Evolutionary conservation across 1,140 invertebrate species (phyloP).

Genomic region (Drosophila pachea): DNA sequence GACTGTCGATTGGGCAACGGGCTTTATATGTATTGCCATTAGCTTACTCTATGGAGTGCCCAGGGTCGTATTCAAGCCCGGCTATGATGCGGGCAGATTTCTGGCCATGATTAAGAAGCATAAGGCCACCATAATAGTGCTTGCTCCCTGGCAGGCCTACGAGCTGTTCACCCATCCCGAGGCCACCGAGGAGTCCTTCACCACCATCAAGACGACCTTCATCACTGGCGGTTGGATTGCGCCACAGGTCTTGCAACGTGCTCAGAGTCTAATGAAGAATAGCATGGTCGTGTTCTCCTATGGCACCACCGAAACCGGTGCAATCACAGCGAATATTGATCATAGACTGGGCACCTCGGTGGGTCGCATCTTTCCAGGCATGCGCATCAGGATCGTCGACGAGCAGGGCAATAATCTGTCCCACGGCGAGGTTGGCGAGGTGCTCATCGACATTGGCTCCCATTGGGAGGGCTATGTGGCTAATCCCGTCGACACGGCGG

Average conservation of each 20-base stretch:
- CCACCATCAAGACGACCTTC: constrained; percentile 20
- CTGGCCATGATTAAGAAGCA: constrained; percentile 31
- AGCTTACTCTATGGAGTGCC: constrained; percentile 37
- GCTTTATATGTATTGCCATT: constrained; percentile 45
- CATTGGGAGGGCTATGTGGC: constrained; percentile 60
- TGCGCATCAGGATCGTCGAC: constrained; percentile 68
- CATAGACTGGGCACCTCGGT: constrained; percentile 37
- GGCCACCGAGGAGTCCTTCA: constrained; percentile 29
- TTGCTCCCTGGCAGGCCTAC: constrained; percentile 59
- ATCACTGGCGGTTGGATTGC: constrained; percentile 47
- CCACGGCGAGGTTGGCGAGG: constrained; percentile 52
- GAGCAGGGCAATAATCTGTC: constrained; percentile 52
- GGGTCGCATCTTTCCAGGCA: constrained; percentile 42
- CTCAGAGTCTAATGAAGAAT: constrained; percentile 34
- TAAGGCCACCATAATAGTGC: constrained; percentile 30
- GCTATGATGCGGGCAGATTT: constrained; percentile 28
- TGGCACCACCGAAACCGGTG: constrained; percentile 55
- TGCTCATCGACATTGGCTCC: constrained; percentile 45
- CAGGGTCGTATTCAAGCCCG: constrained; percentile 37
- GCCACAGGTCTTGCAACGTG: constrained; percentile 26
- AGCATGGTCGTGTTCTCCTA: constrained; percentile 42
- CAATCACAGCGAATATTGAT: constrained; percentile 33
- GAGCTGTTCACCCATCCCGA: constrained; percentile 49
- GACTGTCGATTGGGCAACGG: constrained; percentile 48
- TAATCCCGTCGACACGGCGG: constrained; percentile 44